Evolutionary conservation across 2,888 invertebrate species (phyloP).

Genomic region (Eucriotettix oculatus): DNA sequence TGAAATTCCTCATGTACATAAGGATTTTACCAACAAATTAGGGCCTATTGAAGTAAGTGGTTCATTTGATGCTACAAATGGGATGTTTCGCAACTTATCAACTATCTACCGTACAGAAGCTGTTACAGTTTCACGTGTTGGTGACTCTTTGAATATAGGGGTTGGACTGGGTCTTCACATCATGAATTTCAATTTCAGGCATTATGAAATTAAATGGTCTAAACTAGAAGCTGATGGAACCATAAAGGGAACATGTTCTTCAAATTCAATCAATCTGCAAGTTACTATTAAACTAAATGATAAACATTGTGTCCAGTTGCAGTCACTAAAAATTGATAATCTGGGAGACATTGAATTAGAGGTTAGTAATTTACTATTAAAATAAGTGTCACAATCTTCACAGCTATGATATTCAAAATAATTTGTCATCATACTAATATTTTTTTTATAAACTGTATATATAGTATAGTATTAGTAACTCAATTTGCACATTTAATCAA

Average conservation of each 20-base stretch:
- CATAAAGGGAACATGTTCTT: background rate
- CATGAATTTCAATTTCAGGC: background rate
- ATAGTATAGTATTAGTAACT: no score
- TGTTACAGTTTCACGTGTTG: background rate
- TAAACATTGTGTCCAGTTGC: background rate
- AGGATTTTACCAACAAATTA: background rate
- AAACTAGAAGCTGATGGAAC: background rate
- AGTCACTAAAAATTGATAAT: background rate
- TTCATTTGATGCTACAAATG: background rate
- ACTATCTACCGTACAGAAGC: background rate
- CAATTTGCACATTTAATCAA: no score
- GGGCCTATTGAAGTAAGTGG: background rate
- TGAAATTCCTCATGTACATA: background rate
- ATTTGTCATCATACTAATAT: no score
- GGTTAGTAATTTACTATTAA: background rate
- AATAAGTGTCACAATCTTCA: no score
- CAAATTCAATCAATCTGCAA: background rate
- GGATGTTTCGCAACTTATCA: background rate
- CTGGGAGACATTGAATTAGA: background rate
- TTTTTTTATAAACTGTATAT: no score
- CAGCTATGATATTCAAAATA: no score
- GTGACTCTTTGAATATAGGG: background rate
- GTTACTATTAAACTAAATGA: background rate
- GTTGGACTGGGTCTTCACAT: background rate
- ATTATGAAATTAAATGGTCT: background rate